Evolutionary conservation across 2,797 vertebrate species (phyloP).

Genomic region (Microchirus variegatus): DNA sequence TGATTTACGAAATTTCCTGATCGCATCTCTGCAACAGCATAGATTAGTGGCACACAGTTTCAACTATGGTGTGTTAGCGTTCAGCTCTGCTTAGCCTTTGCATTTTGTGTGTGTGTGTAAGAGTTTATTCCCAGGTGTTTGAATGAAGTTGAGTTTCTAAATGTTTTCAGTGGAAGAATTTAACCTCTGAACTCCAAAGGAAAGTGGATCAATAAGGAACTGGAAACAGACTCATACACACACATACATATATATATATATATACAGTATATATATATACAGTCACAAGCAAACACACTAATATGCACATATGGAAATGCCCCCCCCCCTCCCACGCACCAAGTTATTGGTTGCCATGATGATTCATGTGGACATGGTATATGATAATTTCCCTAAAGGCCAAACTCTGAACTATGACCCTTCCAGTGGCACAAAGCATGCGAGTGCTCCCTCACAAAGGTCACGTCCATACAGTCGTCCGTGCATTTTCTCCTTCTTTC

Average conservation of each 20-base stretch:
- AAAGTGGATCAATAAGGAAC: conserved; percentile 43
- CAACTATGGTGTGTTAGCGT: not conserved
- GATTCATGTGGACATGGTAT: conserved; percentile 48
- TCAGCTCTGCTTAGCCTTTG: not conserved
- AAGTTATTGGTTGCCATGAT: conserved; percentile 45
- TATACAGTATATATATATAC: conserved; percentile 4
- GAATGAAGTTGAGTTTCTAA: conserved; percentile 32
- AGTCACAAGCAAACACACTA: conserved; percentile 32
- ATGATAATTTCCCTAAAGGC: conserved; percentile 44
- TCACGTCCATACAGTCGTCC: conserved; percentile 34
- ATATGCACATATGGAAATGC: conserved; percentile 42
- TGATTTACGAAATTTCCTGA: not conserved
- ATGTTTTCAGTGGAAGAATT: conserved; percentile 60
- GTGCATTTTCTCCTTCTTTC: conserved; percentile 24
- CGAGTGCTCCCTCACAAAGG: conserved; percentile 32
- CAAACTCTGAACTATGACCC: conserved; percentile 40
- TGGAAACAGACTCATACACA: conserved; percentile 19
- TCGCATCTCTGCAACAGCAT: not conserved
- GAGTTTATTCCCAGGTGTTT: conserved; percentile 23
- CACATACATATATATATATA: no score
- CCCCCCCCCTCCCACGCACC: conserved; percentile 3
- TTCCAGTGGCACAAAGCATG: conserved; percentile 35
- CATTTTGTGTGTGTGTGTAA: not conserved
- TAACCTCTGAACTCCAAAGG: conserved; percentile 50
- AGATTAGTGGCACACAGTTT: not conserved